Conservation (phyloP, 37 sponge, comb jelly and placozoan genomes). For the Dysidea cf. avara region DNA sequence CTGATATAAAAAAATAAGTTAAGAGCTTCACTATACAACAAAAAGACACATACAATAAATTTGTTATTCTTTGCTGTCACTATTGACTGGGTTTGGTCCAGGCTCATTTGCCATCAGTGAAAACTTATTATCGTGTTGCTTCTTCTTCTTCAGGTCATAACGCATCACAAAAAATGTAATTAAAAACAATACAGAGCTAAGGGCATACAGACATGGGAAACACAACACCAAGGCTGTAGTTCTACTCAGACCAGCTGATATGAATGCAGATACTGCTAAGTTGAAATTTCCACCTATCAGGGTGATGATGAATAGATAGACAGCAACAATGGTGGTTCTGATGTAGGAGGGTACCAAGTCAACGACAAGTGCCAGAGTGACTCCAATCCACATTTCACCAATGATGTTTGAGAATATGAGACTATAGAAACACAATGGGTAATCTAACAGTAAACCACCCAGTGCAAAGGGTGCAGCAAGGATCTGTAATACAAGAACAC, state of each 20-base stretch:
- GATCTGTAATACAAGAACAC: slow-evolving; percentile 5
- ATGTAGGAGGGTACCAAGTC: slow-evolving; percentile 32
- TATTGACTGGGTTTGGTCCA: too few species aligned
- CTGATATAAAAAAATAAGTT: too few species aligned
- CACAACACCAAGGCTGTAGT: slow-evolving; percentile 58
- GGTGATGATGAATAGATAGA: slow-evolving; percentile 54
- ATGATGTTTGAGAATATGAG: slow-evolving; percentile 45
- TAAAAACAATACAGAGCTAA: slow-evolving; percentile 68
- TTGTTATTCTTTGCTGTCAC: too few species aligned
- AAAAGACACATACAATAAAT: slow-evolving; percentile 29
- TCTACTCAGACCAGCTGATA: too few species aligned
- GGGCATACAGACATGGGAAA: slow-evolving; percentile 61
- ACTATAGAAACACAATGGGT: slow-evolving; percentile 29
- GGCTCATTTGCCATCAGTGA: too few species aligned
- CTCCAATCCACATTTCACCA: slow-evolving; percentile 63
- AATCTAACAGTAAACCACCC: slow-evolving; percentile 26
- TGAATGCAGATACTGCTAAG: too few species aligned
- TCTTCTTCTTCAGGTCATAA: too few species aligned
- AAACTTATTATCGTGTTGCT: too few species aligned
- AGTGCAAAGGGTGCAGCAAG: slow-evolving; percentile 54
- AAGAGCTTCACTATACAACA: too few species aligned
- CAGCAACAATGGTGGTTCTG: slow-evolving; percentile 34
- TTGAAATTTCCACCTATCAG: slow-evolving; percentile 47
- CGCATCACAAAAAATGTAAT: slow-evolving; percentile 56
- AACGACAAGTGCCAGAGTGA: slow-evolving; percentile 38